Percentiles rank a stretch among this genome's conserved stretches.
Conservation (phyloP, 2,113 vertebrate species). For the Collichthys lucidus region DNA sequence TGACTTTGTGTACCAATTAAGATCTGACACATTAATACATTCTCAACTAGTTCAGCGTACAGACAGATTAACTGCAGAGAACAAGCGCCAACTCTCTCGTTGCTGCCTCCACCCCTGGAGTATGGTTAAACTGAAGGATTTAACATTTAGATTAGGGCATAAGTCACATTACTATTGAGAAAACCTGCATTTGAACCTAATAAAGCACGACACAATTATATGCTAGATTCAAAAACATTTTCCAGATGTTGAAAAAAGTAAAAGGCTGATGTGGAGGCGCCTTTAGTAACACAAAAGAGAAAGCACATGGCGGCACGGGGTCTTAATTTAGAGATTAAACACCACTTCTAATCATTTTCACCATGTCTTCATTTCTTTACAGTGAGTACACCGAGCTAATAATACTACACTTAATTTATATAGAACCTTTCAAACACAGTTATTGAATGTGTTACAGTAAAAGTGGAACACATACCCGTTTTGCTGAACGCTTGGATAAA, state of each 20-base stretch:
- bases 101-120: too few species aligned
- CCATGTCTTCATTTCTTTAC: neutral
- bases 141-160: neutral
- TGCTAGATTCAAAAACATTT: too few species aligned
- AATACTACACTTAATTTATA: too few species aligned
- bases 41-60: neutral
- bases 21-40: neutral
- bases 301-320: neutral
- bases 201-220: neutral
- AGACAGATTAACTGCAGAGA: neutral
- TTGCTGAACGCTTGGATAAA: neutral
- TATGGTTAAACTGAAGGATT: neutral
- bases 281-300: neutral
- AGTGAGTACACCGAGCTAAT: too few species aligned
- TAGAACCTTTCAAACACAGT: too few species aligned
- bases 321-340: neutral
- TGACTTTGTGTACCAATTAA: neutral
- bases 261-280: neutral
- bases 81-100: too few species aligned
- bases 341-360: neutral
- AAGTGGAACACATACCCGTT: neutral
- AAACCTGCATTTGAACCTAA: neutral
- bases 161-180: neutral
- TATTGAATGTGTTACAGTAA: neutral
- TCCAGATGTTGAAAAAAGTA: neutral